Conservation (phyloP, 2,888 invertebrate species). For the Dynastes grantii region DNA sequence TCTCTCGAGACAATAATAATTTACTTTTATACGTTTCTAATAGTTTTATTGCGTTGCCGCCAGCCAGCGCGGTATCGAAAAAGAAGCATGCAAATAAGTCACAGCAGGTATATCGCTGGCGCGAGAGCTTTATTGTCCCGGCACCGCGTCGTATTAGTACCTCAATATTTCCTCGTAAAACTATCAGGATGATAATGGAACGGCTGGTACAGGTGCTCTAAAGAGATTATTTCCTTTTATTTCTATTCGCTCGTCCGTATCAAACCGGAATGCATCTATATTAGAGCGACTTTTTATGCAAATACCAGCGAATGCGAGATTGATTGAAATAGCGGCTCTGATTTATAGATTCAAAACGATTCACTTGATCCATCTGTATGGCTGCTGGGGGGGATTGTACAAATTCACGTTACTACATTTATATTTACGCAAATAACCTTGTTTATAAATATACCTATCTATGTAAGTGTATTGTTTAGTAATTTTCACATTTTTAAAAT, state of each 20-base stretch:
- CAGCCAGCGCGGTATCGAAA: neutral
- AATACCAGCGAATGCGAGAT: no score
- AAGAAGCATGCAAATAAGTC: constrained; percentile 40
- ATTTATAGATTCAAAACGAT: no score
- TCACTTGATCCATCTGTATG: no score
- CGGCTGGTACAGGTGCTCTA: constrained; percentile 10
- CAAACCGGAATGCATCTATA: no score
- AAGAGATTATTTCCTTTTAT: constrained; percentile 3
- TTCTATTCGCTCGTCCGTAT: neutral
- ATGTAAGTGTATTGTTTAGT: no score
- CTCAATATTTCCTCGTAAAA: constrained; percentile 38
- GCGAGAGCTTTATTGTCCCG: constrained; percentile 21
- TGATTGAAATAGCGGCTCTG: no score
- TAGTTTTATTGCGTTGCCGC: constrained; percentile 7
- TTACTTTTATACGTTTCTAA: constrained; percentile 21
- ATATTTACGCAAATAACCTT: no score
- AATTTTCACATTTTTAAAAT: no score
- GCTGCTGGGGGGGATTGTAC: no score
- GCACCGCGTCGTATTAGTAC: constrained; percentile 18
- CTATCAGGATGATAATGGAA: constrained; percentile 19
- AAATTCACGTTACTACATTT: no score
- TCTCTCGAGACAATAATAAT: constrained; percentile 19
- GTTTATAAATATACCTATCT: no score
- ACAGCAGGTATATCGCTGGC: constrained; percentile 33
- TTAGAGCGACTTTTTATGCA: no score